These are phyloP conservation scores for Agrochola lota DNA, from an alignment of 2,888 invertebrate species.

Conservation along the genomic window DNA sequence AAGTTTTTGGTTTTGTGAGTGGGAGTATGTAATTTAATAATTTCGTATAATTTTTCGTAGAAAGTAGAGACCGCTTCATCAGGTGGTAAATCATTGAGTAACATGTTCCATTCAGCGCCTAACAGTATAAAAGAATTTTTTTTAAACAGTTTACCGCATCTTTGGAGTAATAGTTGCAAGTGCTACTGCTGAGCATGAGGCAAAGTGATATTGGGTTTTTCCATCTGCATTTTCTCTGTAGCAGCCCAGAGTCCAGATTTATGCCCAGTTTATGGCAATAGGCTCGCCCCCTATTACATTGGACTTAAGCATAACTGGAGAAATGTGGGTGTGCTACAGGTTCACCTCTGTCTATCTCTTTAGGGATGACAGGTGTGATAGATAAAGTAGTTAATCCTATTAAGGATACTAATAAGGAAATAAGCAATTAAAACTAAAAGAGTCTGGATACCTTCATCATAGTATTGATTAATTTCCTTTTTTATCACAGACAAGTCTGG, in stretches of 20 bases:
- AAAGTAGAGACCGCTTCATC: too few relatives aligned
- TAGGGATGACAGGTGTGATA: background rate
- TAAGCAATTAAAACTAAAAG: background rate
- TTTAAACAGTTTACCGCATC: too few relatives aligned
- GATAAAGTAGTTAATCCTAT: background rate
- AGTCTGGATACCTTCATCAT: constrained; percentile 72
- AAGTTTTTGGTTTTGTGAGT: too few relatives aligned
- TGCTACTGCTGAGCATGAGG: background rate
- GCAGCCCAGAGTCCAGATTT: background rate
- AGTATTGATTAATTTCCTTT: constrained; percentile 68
- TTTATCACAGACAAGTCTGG: constrained; percentile 79
- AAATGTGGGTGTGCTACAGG: background rate
- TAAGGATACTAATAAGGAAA: background rate
- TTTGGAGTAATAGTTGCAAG: background rate
- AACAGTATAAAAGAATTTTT: too few relatives aligned
- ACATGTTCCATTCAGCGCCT: too few relatives aligned
- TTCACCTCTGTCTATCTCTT: background rate
- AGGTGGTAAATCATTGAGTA: too few relatives aligned
- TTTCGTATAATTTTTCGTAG: too few relatives aligned
- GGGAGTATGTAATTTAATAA: too few relatives aligned
- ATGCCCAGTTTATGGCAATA: background rate
- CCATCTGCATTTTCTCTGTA: background rate
- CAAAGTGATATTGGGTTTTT: background rate
- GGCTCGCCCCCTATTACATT: background rate
- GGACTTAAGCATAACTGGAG: background rate